Base-by-base conservation (phyloP, 2,888 invertebrate species). In the Scotopteryx bipunctaria region DNA sequence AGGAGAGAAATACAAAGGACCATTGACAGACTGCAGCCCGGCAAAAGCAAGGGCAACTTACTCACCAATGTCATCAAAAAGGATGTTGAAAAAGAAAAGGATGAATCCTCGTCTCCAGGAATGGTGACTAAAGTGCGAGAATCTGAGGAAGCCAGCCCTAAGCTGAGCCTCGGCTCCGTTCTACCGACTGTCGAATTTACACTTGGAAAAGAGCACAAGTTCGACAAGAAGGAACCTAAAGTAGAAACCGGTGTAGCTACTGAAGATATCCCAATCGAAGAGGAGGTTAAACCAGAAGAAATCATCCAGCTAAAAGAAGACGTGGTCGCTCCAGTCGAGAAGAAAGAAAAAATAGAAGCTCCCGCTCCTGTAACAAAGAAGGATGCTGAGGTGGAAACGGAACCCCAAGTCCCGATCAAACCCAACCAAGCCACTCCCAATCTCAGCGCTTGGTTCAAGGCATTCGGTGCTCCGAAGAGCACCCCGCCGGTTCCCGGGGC, bases 401-500 rank as follows among this genome's bases (percentile, higher is more conserved):
- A 89, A 54, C 78, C 78, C 2, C 73, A 71, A 32, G 45, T 70
- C 0, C 85, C 63, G 55, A 79, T 55, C 1, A 86, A 87, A 64
- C 86, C 82, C 14, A 92, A 92, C 56, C 92, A 93, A 67, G 94
- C 95, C 11, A 95, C 95, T 23, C 97, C 97, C 0, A 96, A 97
- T 83, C 89, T 96, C 47, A 97, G 96, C 74, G 97, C 96, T 17
- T 97, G 97, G 97, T 96, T 97, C 58, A 97, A 96, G 82, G 97
- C 97, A 0, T 97, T 97, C 75, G 97, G 97, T 5, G 95, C 95
- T 0, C 97, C 97, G 0, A 96, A 96, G 82, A 92, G 91, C 55
- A 88, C 92, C 1, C 68, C 82, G 6, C 36, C 95, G 1, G 86
- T 91, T 54, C 76, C 91, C 5, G 64, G 80, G 3, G 65, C 27